Base-by-base conservation (phyloP, 2,888 invertebrate genomes). In the Agrilus biguttatus region DNA sequence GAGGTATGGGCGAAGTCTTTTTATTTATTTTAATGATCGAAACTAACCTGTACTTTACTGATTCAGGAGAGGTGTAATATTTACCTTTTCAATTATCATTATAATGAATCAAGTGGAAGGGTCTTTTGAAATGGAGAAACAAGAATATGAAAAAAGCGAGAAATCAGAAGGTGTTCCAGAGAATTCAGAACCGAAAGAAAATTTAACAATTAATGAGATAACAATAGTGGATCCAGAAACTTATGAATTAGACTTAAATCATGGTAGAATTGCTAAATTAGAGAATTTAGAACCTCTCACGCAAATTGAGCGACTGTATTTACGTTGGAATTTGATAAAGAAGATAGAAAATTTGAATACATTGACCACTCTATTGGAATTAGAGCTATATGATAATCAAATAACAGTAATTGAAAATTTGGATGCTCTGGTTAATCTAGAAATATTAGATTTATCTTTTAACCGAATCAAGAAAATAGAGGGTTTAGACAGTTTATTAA, bases 301-400 rank as follows among this genome's bases (percentile, higher is more conserved):
- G 33, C 74, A 78, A 49, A 74, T 90, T 36, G 80, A 92, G 69
- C 78, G 78, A 47, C 67, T 98, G 28, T 91, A 82, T 58, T 70
- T 97, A 42, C 76, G 96, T 36, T 96, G 96, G 86, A 98, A 98
- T 68, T 71, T 95, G 8, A 87, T 99, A 13, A 93, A 86, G 59
- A 85, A 84, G 62, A 93, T 98, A 52, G 93, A 95, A 62, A 92
- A 93, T 57, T 64, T 97, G 23, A 66, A 76, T 39, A 80, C 78
- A 1, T 67, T 96, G 14, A 74, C 72, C 2, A 84, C 83, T 0
- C 71, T 98, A 10, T 74, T 75, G 14, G 93, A 96, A 59, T 67
- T 99, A 38, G 97, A 98, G 59, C 68, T 98, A 5, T 95, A 97
- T 65, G 98, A 99, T 65, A 99, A 98, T 69, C 95, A 96, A 70